Conservation (phyloP, 1,140 invertebrate species). For the Drosophila tani region DNA sequence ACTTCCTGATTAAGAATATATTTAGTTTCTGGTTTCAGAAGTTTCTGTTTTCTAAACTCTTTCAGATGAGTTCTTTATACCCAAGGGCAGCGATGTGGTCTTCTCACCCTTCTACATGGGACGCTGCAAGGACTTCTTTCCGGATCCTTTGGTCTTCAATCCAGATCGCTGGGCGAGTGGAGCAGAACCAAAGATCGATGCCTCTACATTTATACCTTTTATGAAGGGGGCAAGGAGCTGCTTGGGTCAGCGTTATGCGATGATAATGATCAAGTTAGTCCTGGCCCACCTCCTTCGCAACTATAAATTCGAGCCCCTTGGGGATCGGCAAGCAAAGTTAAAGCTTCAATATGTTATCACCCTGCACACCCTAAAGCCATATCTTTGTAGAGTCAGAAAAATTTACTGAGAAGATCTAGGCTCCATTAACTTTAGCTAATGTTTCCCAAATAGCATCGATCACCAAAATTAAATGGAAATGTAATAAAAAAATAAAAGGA, state of each 20-base stretch:
- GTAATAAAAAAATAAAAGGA: no score
- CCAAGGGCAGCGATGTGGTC: constrained; percentile 63
- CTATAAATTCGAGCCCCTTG: constrained; percentile 71
- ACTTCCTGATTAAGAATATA: no score
- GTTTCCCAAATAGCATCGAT: no score
- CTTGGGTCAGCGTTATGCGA: constrained; percentile 86
- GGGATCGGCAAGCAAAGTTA: constrained; percentile 51
- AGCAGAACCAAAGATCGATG: constrained; percentile 84
- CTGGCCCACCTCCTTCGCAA: constrained; percentile 65
- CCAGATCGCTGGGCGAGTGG: constrained; percentile 90
- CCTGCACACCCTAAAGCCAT: constrained; percentile 56
- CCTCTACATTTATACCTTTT: constrained; percentile 88
- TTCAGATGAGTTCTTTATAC: constrained; percentile 65
- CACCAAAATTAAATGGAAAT: no score
- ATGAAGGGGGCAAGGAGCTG: constrained; percentile 90
- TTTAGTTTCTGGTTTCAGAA: no score
- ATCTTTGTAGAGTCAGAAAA: constrained; percentile 46
- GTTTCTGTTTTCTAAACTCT: background rate
- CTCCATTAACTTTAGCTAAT: no score
- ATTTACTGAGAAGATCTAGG: constrained; percentile 15
- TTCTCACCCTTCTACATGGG: constrained; percentile 72
- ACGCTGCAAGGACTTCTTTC: constrained; percentile 85
- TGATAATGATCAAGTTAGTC: constrained; percentile 72
- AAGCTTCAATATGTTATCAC: constrained; percentile 57
- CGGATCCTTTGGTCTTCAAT: constrained; percentile 90